Base-by-base conservation (phyloP, 2,113 vertebrate species). In the Misgurnus anguillicaudatus region DNA sequence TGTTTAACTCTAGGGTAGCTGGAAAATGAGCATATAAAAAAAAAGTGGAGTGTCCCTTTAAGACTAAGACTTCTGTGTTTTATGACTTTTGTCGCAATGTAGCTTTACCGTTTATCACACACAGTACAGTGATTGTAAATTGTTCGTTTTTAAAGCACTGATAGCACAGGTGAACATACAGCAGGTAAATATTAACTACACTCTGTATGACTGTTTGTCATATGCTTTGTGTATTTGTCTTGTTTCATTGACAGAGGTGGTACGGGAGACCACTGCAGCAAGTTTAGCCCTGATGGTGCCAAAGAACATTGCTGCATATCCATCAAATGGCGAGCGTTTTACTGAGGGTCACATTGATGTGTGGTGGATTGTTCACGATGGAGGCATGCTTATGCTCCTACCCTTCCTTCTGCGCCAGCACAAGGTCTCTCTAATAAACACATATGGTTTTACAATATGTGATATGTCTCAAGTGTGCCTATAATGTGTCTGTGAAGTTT, bases 321-420 rank as follows among this genome's bases (percentile, higher is more conserved):
- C 98, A 0, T 95, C 95, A 83, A 99, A 98, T 65, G 94, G 95
- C 0, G 98, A 99, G 88, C 95, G 98, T 84, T 99, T 98, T 90
- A 94, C 96, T 0, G 98, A 99, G 81, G 95, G 96, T 48, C 93
- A 97, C 93, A 99, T 99, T 0, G 98, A 99, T 0, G 96, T 99
- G 82, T 99, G 98, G 98, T 99, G 98, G 98, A 94, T 99, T 0
- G 98, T 99, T 75, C 98, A 99, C 0, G 98, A 99, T 0, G 98
- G 98, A 0, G 98, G 98, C 70, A 97, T 99, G 98, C 90, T 99
- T 60, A 99, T 99, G 98, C 92, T 99, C n/a, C 91, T 99, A 83
- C 98, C 98, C 47, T 99, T 99, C 90, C 94, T 99, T 47, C 93
- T 99, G 81, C 91, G 96, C 13, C 97, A 99, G 70, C 98, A 99